Base-by-base conservation (phyloP, 2,888 invertebrate species). In the Apotomis capreana region DNA sequence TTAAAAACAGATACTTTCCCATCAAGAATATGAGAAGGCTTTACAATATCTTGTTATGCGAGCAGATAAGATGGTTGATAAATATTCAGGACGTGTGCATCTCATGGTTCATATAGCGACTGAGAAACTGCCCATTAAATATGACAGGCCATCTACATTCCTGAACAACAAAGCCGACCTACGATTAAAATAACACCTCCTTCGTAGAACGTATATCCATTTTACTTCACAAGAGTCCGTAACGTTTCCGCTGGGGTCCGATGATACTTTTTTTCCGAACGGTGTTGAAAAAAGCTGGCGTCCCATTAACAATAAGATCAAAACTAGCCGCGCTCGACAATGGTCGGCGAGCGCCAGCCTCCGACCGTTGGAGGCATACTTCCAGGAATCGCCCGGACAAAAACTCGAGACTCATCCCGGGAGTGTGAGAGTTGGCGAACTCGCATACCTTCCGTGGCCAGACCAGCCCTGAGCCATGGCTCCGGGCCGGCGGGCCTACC, bases 231-330 rank as follows among this genome's bases (percentile, higher is more conserved):
- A 91, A 89, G 91, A 90, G 89, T 86, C 89, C 89, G 88, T 91
- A 91, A 92, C 91, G 91, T 92, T 92, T 92, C 92, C 92, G 92
- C 87, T 90, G 92, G 91, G 92, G 87, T 88, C 89, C 87, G 89
- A 88, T 88, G 90, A 89, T 91, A 89, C 89, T 85, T 89, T 89
- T 91, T 93, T 93, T 92, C 91, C 91, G 85, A 87, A 84, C 84
- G 81, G 81, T 77, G 82, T 86, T 87, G 87, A 93, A 93, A 93
- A 93, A 93, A 91, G 89, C 87, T 91, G 89, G 91, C 91, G 91
- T 92, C 92, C 92, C 91, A 92, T 91, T 92, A 92, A 93, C 89
- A 92, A 93, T 92, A 91, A 92, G 90, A 92, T 92, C 92, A 93
- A 93, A 93, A 92, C 91, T 91, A 90, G 91, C 92, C 92, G 90